Evolutionary conservation across 2,888 invertebrate species (phyloP), one percentile per base, ranked within the genome.

Genomic region (Lymantria dispar): DNA sequence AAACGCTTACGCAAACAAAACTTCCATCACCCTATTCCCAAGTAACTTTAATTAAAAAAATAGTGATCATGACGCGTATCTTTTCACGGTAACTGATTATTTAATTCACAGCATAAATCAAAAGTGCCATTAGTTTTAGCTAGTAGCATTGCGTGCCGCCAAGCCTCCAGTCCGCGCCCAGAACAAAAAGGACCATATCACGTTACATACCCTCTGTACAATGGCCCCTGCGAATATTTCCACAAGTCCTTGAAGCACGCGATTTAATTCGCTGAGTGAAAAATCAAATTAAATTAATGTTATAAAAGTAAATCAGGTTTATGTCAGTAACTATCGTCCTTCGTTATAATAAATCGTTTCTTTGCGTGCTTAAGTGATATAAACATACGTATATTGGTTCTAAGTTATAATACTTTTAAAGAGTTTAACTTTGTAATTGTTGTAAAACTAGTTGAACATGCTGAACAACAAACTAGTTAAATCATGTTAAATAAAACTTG

Each of bases 131-230:
- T 67, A 68, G 31, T 22, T 22, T 50, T 57, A 46, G 42, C 45
- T 50, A 45, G 55, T 54, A 57, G 55, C 54, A 43, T 82, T 52
- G 83, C 83, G 84, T 84, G 84, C 55, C 54, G 75, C 74, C 82
- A 70, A 78, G 78, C 80, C 81, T 75, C 67, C 48, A 47, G 74
- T 64, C 33, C 83, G 71, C 83, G 58, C 83, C 83, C 73, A 40
- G 47, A 47, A 51, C 51, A 51, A 51, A 51, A 38, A 38, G 12
- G n/a, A 71, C 66, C 58, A 63, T 67, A 65, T 66, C 61, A 58
- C 51, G 52, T 64, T 64, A 72, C 70, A 63, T 58, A 47, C 63
- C 57, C 68, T 57, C 53, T 43, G 60, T 56, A 63, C 57, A 68
- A 66, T 60, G 65, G 68, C 58, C 68, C 61, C 70, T 74, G 79